Conservation (phyloP, 2,888 invertebrate genomes). For the Oscheius sp. region DNA sequence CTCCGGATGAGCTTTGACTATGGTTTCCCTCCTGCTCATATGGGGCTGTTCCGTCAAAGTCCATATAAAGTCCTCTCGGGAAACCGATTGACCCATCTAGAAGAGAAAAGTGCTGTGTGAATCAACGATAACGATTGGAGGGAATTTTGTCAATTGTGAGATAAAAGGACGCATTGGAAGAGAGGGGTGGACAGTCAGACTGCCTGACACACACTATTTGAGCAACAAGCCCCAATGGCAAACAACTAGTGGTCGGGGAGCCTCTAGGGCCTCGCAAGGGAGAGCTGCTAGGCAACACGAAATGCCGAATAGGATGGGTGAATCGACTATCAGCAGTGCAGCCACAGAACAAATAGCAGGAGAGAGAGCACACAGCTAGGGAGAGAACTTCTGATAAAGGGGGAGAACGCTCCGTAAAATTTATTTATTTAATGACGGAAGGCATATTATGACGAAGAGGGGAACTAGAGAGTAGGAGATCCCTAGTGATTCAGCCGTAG, state of each 20-base stretch:
- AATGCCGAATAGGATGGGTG: too few relatives aligned
- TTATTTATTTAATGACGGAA: background rate
- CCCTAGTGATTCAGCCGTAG: background rate
- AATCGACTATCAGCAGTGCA: slow-evolving; percentile 19
- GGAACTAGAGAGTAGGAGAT: background rate
- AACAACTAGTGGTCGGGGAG: background rate
- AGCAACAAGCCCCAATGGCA: background rate
- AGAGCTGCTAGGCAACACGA: too few relatives aligned
- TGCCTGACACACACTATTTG: background rate
- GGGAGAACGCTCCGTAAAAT: background rate
- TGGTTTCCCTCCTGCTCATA: slow-evolving; percentile 89
- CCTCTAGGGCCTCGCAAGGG: background rate
- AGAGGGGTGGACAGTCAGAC: background rate
- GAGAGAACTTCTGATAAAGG: too few relatives aligned
- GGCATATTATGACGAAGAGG: background rate
- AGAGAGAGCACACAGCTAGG: background rate
- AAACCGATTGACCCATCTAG: slow-evolving; percentile 89
- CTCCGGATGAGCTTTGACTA: slow-evolving; percentile 94
- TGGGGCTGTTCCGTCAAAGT: slow-evolving; percentile 96
- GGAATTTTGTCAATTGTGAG: background rate
- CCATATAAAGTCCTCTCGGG: slow-evolving; percentile 96
- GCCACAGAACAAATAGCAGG: slow-evolving; percentile 18
- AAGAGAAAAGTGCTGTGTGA: background rate
- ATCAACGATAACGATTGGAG: background rate
- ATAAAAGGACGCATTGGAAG: background rate